These are phyloP conservation scores for Drosophila malerkotliana DNA, from an alignment of 1,140 invertebrate genomes.

Conservation along the genomic window DNA sequence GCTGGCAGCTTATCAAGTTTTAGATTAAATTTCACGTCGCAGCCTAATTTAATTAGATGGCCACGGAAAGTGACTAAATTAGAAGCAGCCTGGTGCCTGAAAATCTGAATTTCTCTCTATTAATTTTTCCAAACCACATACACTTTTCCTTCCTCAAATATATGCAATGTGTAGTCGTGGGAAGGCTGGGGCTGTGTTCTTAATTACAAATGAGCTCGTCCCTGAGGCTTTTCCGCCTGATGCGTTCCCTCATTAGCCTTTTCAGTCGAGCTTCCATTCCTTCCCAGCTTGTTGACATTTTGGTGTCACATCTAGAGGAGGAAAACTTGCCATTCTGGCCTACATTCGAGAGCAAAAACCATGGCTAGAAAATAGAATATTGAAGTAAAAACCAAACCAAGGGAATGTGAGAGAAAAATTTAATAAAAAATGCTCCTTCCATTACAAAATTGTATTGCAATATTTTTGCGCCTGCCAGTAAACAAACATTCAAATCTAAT, in stretches of 20 bases:
- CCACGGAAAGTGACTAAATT: conserved; percentile 35
- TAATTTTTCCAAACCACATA: conserved; percentile 6
- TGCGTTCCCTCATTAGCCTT: conserved; percentile 75
- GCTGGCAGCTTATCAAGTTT: conserved; percentile 39
- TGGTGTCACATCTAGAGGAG: conserved; percentile 61
- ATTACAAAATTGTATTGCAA: too few species aligned
- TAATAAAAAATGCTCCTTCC: neutral
- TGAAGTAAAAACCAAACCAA: neutral
- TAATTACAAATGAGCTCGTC: conserved; percentile 65
- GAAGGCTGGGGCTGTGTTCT: conserved; percentile 52
- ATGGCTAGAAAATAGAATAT: neutral
- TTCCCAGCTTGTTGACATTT: conserved; percentile 67
- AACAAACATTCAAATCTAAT: neutral
- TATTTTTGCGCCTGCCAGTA: too few species aligned
- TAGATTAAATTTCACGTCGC: conserved; percentile 9
- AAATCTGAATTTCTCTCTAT: conserved; percentile 24
- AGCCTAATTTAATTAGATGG: conserved; percentile 41
- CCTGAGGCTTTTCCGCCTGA: conserved; percentile 70
- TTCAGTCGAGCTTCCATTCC: conserved; percentile 52
- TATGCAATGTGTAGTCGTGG: conserved; percentile 25
- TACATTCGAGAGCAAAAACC: conserved; percentile 17
- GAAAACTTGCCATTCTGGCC: conserved; percentile 41
- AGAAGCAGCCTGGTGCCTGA: conserved; percentile 9
- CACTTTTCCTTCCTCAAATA: conserved; percentile 14
- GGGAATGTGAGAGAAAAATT: neutral